Percentiles rank a stretch among this genome's conserved stretches.
Evolutionary conservation across 2,888 invertebrate species (phyloP).

Genomic region (Cephus sareptanus): DNA sequence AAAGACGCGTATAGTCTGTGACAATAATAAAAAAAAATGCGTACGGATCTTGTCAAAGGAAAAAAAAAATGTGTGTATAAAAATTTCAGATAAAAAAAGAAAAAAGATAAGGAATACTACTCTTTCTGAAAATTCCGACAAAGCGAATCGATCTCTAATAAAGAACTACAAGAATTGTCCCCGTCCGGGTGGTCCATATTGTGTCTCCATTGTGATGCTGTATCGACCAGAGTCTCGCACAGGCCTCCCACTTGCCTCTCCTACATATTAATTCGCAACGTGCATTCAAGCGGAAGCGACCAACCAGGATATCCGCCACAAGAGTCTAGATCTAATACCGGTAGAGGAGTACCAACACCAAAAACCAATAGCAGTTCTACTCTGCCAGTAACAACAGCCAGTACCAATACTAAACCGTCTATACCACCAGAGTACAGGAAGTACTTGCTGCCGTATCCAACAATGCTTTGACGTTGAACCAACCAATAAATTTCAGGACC

Average conservation of each 20-base stretch:
- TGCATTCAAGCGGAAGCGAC: neutral
- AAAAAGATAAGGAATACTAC: constrained; percentile 14
- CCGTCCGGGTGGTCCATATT: neutral
- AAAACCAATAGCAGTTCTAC: neutral
- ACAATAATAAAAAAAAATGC: neutral
- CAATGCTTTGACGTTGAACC: neutral
- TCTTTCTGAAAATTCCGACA: neutral
- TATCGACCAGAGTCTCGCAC: neutral
- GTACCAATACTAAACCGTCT: too few relatives aligned
- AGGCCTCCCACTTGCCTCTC: neutral
- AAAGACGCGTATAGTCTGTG: too few relatives aligned
- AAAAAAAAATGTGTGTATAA: constrained; percentile 1
- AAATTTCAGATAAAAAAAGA: neutral
- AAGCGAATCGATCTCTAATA: neutral
- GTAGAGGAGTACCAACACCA: neutral
- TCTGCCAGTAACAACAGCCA: too few relatives aligned
- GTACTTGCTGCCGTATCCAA: neutral
- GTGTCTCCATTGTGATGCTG: constrained; percentile 4
- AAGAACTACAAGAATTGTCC: neutral
- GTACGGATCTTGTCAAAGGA: constrained; percentile 13
- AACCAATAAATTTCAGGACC: neutral
- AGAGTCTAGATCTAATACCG: neutral
- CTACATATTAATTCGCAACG: neutral
- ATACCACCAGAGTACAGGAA: neutral
- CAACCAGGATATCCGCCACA: neutral